Evolutionary conservation across 1,140 invertebrate species (phyloP), one percentile per base, ranked within the genome.

Genomic region (Thaumetopoea pityocampa): DNA sequence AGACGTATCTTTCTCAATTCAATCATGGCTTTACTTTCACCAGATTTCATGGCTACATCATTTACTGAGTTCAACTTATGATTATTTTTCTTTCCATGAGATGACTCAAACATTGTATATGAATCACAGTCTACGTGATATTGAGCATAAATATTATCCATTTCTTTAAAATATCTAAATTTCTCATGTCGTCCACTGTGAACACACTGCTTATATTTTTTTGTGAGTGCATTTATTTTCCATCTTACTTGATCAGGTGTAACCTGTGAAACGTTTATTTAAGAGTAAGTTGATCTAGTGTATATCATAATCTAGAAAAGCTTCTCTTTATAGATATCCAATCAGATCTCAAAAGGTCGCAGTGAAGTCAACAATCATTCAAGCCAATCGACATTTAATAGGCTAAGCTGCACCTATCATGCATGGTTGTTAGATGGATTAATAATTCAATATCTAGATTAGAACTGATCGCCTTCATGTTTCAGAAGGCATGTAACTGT

Each of bases 191-290:
- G 42, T 7, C 62, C 62, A 28, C 34, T 54, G 28, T 63, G 42
- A 14, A 69, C 6, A 18, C 59, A 58, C 22, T 56, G 59, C 28
- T 66, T 69, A 23, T 66, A 66, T 47, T 55, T 66, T 14, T 63
- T 60, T 43, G 65, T 57, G 7, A 68, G 29, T 9, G 59, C 59
- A 61, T 63, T 59, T 32, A 66, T 68, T 44, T 65, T 62, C 61
- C 61, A 62, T 28, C 58, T 45, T 1, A 67, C 60, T 55, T 67
- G 59, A 38, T 63, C 56, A 9, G 63, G 42, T 16, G 52, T 51
- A 46, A 67, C 51, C 56, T 67, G 28, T 27, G 51, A 55, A 7
- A 19, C 5, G 5, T 9, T 11, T 34, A 28, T 3, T 36, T 8
- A n/a, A 16, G n/a, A 9, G 15, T 20, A 4, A 34, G 22, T 12